These are phyloP conservation scores for Wiebesia pumilae DNA, from an alignment of 1,140 invertebrate species.

Conservation along the genomic window DNA sequence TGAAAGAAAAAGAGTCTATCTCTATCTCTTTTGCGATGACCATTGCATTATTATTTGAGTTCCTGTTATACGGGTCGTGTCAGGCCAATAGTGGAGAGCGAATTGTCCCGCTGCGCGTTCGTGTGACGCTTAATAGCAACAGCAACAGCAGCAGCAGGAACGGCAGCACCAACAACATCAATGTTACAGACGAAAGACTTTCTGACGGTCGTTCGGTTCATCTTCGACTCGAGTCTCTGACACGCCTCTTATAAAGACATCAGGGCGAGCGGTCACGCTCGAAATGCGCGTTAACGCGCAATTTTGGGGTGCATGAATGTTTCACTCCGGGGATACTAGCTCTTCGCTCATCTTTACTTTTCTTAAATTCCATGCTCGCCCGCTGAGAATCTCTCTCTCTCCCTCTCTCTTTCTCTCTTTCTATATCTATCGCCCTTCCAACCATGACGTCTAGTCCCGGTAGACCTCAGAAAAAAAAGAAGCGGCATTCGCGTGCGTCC, in stretches of 20 bases:
- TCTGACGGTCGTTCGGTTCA: background rate
- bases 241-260: conserved; percentile 57
- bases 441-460: background rate
- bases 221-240: background rate
- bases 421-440: background rate
- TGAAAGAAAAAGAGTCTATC: background rate
- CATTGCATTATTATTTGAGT: background rate
- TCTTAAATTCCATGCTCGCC: background rate
- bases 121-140: background rate
- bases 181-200: background rate
- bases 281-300: conserved; percentile 60
- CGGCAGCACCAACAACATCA: background rate
- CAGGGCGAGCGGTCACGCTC: conserved; percentile 59
- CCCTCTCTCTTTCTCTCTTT: background rate
- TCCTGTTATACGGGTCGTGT: background rate
- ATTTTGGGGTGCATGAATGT: conserved; percentile 69
- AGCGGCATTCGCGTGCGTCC: background rate
- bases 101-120: no score
- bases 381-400: background rate
- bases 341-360: background rate
- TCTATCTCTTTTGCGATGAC: background rate
- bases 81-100: no score
- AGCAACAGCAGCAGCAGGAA: background rate
- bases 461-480: background rate
- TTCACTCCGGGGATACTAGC: conserved; percentile 54